Base-by-base conservation (phyloP, 1,140 invertebrate species). In the Berghia stephanieae region DNA sequence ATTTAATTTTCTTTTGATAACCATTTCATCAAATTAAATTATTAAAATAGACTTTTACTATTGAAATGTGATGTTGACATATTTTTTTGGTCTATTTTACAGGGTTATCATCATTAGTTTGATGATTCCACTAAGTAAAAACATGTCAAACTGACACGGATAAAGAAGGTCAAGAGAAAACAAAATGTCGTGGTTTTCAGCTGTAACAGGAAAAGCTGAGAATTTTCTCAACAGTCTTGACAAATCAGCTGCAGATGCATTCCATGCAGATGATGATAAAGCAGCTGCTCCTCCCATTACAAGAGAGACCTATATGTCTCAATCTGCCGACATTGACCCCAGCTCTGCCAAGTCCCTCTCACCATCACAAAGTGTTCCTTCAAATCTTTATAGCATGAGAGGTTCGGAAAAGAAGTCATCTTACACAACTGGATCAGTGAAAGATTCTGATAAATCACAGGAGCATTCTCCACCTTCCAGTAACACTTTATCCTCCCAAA, bases 181-280 rank as follows among this genome's bases (percentile, higher is more conserved):
- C n/a, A 85, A 76, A 38, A 96, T 96, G 95, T 94, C 95, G 75
- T 96, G 95, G 95, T 90, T 96, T 55, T 92, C 92, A 77, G 94
- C 93, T 80, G 90, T 96, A 52, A 94, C 95, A 76, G 95, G 93
- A 40, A 95, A 94, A 86, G 95, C 95, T 44, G 95, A 96, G 88
- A 92, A 94, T 86, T 92, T 96, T 44, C 87, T 96, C 13, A 95
- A 95, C 86, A 95, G 94, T 90, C 92, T 96, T 43, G 95, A 96
- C 84, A 91, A 95, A 84, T 94, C 94, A 90, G 95, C 95, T n/a
- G 95, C 94, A 0, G 92, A 92, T 24, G 94, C 94, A 18, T 80
- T 92, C 5, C 83, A 88, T 70, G 83, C 81, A 34, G 81, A 79
- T 55, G 77, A 81, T 42, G 78, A 80, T 31, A 34, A 67, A 40